Evolutionary conservation across 2,797 vertebrate genomes (phyloP), one percentile per base, ranked within the genome.

Genomic region (Mormyrops attenuatus): DNA sequence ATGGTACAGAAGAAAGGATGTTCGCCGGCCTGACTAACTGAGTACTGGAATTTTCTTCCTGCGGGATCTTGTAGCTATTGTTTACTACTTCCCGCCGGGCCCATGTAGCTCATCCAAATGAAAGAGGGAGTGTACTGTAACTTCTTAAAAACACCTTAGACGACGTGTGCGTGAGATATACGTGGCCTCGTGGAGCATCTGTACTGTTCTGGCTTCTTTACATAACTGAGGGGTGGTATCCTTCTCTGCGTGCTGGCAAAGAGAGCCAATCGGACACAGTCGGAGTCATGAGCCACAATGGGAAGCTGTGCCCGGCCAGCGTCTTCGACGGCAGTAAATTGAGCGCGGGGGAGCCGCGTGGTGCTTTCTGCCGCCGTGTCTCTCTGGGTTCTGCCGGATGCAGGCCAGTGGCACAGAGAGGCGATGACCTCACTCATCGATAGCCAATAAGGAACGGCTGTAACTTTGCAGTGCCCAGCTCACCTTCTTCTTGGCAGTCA

Each of bases 391-490:
- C 94, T 94, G 92, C 91, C 92, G 90, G 92, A 91, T 93, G 92
- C 91, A 88, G 91, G 91, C 92, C 93, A 66, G 57, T 85, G 90
- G 86, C 90, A 89, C 86, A 89, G 90, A 90, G 92, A 92, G 92
- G 92, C 60, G 22, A 86, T 94, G 94, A 95, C 95, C 94, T 94
- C 93, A 88, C 93, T 95, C 94, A 95, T 95, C 95, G 94, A 92
- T 92, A 85, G 87, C 92, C 92, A n/a, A 66, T 94, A 95, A 93
- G 95, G 95, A 95, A 95, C 94, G 92, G 93, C 91, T 88, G 92
- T 82, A 86, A 89, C 91, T 89, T 84, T 22, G 88, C 89, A 77
- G 17, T 85, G 73, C 66, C 88, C 53, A 50, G 87, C 73, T n/a
- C 86, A 26, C 88, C 91, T 85, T 87, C 57, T 85, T 30, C 47